Evolutionary conservation across 2,797 vertebrate genomes (phyloP).

Genomic region (Tauraco hartlaubi): DNA sequence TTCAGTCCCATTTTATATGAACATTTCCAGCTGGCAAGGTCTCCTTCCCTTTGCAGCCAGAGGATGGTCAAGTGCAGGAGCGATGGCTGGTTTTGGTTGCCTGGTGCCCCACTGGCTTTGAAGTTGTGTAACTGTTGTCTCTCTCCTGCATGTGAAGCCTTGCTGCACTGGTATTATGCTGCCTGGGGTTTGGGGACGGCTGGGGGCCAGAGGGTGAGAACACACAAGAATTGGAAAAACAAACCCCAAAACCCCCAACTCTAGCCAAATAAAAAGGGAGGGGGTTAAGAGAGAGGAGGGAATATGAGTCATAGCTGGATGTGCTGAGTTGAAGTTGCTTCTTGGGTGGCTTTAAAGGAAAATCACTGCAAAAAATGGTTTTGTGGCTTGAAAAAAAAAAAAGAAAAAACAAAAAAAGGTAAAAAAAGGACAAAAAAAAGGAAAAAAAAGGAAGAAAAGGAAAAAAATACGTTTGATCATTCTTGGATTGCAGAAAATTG

Average conservation of each 20-base stretch:
- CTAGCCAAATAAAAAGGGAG: background rate
- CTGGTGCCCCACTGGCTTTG: background rate
- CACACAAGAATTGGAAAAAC: background rate
- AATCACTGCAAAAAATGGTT: background rate
- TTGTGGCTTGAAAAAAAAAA: background rate
- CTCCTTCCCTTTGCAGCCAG: background rate
- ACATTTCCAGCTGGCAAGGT: background rate
- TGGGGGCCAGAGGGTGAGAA: background rate
- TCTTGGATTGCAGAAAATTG: background rate
- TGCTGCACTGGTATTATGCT: rapidly evolving
- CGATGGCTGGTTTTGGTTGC: background rate
- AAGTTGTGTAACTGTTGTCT: background rate
- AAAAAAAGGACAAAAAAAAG: too few relatives aligned
- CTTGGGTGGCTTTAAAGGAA: constrained; percentile 6
- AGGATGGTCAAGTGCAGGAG: background rate
- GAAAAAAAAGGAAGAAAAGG: too few relatives aligned
- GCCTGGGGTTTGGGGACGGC: background rate
- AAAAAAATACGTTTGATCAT: rapidly evolving
- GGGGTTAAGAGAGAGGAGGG: background rate
- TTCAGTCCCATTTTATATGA: background rate
- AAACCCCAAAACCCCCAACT: background rate
- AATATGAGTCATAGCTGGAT: background rate
- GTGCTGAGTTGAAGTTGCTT: background rate
- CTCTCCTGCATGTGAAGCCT: background rate
- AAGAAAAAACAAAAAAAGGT: too few relatives aligned